Evolutionary conservation across 2,113 vertebrate genomes (phyloP), one percentile per base, ranked within the genome.

Genomic region (Myodes glareolus): DNA sequence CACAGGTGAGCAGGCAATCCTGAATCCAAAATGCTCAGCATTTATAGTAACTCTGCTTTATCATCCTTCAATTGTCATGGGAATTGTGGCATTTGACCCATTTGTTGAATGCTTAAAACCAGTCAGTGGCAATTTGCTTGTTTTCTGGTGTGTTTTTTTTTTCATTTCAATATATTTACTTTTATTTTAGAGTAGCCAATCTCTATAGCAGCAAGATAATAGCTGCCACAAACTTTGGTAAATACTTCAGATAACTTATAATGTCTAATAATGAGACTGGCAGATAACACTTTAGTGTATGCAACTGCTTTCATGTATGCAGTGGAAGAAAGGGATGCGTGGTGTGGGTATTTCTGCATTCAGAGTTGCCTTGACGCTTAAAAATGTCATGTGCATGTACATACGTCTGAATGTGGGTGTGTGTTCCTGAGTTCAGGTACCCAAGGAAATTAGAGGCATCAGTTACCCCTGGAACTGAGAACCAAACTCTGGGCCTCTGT

Each of bases 1-100:
- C 67, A 76, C 81, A 68, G 95, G 95, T 63, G 25, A 96, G 55
- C n/a, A 25, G 86, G 14, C 87, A 82, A 76, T 39, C 91, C 45
- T 82, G 39, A 82, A 58, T 88, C 55, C 31, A 75, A 81, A 36
- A 47, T 73, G 42, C 61, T 82, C 81, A 73, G 3, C 19, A 25
- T 45, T 80, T 87, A 45, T 5, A 80, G 2, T 67, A 75, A 58
- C 42, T 91, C 21, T 80, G 63, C 73, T 82, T 88, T 58, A 80
- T 61, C 52, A 87, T 55, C n/a, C 45, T 27, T 86, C 73, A 36
- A 75, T 55, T 65, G 7, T 31, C 11, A 23, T 25, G 1, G 52
- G 72, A 86, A 42, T 73, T 87, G 52, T 82, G 33, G 25, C 31
- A 58, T 42, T 73, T 82, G 29, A 5, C 58, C 91, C 23, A 52